phyloP scores from a whole-genome alignment of 2,888 invertebrate species.

The Leptinotarsa juncta region DNA sequence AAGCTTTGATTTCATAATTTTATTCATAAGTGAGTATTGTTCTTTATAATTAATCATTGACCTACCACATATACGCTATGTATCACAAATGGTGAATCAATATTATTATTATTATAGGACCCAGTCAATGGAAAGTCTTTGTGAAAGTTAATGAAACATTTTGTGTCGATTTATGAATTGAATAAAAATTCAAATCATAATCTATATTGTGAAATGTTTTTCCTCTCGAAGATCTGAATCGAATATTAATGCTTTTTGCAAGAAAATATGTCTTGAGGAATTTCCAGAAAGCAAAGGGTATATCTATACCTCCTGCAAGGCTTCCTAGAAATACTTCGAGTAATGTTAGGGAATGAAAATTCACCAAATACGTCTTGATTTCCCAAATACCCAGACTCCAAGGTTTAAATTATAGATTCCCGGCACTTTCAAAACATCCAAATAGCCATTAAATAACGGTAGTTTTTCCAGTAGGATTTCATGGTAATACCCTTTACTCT shows the following conservation, averaged over 20 bases:
- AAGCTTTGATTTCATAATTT: too few species aligned
- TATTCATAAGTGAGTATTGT: too few species aligned
- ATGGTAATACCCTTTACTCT: constrained; percentile 32
- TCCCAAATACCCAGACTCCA: neutral
- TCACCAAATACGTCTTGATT: constrained; percentile 5
- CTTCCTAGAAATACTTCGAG: neutral
- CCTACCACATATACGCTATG: too few species aligned
- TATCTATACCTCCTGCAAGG: neutral
- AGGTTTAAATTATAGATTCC: constrained; percentile 19
- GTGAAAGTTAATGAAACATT: too few species aligned
- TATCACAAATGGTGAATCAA: too few species aligned
- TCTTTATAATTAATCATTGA: too few species aligned
- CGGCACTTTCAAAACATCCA: constrained; percentile 7
- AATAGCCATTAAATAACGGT: constrained; percentile 21
- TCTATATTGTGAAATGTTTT: too few species aligned
- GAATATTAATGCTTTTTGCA: neutral
- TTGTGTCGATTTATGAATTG: too few species aligned
- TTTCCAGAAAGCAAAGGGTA: neutral
- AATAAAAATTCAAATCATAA: too few species aligned
- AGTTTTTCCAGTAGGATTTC: constrained; percentile 25
- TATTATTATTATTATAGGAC: too few species aligned
- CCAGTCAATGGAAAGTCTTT: too few species aligned
- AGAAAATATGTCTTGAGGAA: neutral
- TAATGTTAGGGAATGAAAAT: neutral
- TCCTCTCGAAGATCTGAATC: neutral